A percentile compares a stretch with the other conserved stretches of the same genome.
Evolutionary conservation across 2,113 vertebrate species (phyloP).

Genomic region (Dunckerocampus dactyliophorus): DNA sequence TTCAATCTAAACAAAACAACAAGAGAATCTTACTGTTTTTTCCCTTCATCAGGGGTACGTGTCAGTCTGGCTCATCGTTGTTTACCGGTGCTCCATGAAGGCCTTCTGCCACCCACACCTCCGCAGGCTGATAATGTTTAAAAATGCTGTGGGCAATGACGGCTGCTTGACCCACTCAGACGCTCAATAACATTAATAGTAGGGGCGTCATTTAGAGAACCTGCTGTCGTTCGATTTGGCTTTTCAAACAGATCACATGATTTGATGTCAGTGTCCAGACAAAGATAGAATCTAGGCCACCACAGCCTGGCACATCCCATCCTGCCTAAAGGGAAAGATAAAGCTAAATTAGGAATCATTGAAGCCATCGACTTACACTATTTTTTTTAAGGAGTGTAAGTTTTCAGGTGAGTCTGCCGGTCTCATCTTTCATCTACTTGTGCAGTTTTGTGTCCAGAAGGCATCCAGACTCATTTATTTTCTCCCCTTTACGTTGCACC

Average conservation of each 20-base stretch:
- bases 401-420: slow-evolving; percentile 48
- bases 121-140: slow-evolving; percentile 37
- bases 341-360: slow-evolving; percentile 72
- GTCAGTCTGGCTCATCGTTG: slow-evolving; percentile 68
- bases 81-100: slow-evolving; percentile 60
- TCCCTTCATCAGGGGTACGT: slow-evolving; percentile 64
- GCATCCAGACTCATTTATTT: slow-evolving; percentile 67
- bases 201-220: slow-evolving; percentile 7
- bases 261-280: slow-evolving; percentile 34
- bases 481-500: slow-evolving; percentile 63
- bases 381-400: slow-evolving; percentile 47
- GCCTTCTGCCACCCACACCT: slow-evolving; percentile 67
- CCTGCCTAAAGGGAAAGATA: slow-evolving; percentile 57
- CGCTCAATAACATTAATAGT: slow-evolving; percentile 16
- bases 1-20: slow-evolving; percentile 64
- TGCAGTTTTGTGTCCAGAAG: slow-evolving; percentile 67
- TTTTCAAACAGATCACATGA: slow-evolving; percentile 33
- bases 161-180: slow-evolving; percentile 35
- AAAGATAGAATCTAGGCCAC: slow-evolving; percentile 63
- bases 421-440: slow-evolving; percentile 61
- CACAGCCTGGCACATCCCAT: slow-evolving; percentile 35
- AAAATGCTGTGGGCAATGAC: slow-evolving; percentile 33
- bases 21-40: slow-evolving; percentile 49
- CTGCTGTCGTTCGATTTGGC: slow-evolving; percentile 17
- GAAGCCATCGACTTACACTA: slow-evolving; percentile 44